Evolutionary conservation across 2,113 vertebrate species (phyloP).

Genomic region (Urocolius indicus): DNA sequence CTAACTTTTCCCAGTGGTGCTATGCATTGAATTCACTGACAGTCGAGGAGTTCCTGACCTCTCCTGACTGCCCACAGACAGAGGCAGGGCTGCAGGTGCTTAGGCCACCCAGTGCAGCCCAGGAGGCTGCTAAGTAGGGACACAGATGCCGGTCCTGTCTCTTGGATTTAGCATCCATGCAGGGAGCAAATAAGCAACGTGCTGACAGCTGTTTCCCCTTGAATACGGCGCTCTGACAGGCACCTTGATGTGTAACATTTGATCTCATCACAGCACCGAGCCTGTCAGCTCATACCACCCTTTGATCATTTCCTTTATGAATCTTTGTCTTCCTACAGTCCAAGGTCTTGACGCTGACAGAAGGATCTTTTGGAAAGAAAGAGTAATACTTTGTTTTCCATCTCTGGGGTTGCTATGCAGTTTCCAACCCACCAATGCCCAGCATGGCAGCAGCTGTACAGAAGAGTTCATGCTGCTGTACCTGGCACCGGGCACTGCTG

Average conservation of each 20-base stretch:
- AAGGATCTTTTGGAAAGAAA: background rate
- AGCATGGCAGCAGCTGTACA: too few species aligned
- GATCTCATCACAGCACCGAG: background rate
- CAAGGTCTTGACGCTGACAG: background rate
- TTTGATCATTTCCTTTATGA: background rate
- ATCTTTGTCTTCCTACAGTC: background rate
- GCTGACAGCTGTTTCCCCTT: background rate
- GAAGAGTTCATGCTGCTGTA: too few species aligned
- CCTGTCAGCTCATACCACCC: background rate
- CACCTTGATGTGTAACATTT: background rate
- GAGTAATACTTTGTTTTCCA: background rate
- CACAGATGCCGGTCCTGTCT: rapidly evolving
- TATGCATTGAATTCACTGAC: rapidly evolving
- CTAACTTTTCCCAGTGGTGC: rapidly evolving
- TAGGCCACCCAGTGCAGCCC: background rate
- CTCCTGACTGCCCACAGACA: rapidly evolving
- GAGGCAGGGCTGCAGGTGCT: background rate
- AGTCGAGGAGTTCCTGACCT: background rate
- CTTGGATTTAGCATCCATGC: background rate
- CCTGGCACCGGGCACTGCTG: too few species aligned
- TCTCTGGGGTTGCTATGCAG: background rate
- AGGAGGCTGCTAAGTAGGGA: background rate
- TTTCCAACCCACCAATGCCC: background rate
- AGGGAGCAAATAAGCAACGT: background rate
- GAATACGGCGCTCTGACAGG: background rate